These are phyloP conservation scores for Phoxinus dragarum DNA, from an alignment of 2,797 vertebrate genomes.

Conservation along the genomic window DNA sequence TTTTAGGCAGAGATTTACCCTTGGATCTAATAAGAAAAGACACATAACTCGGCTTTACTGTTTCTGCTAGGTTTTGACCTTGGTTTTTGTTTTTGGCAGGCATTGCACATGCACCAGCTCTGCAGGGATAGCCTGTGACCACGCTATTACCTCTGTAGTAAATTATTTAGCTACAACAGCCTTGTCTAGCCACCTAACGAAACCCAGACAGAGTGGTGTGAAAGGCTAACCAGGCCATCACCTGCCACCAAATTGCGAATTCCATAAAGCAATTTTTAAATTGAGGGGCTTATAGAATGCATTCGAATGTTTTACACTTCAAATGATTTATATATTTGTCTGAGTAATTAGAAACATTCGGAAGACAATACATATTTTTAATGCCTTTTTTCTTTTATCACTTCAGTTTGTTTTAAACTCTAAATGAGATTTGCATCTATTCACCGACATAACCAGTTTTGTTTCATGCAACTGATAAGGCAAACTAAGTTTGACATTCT, in stretches of 20 bases:
- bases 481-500: constrained; percentile 54
- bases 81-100: constrained; percentile 24
- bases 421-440: not conserved
- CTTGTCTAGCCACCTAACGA: constrained; percentile 9
- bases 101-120: not conserved
- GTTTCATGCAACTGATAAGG: constrained; percentile 34
- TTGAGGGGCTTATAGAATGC: not conserved
- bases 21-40: not conserved
- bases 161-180: constrained; percentile 53
- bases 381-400: not conserved
- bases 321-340: not conserved
- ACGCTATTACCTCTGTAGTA: constrained; percentile 35
- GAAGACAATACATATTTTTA: not conserved
- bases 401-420: not conserved
- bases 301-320: constrained; percentile 9
- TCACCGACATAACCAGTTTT: not conserved
- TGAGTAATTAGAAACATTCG: not conserved
- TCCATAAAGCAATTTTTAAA: not conserved
- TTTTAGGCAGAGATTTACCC: not conserved
- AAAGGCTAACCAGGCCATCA: constrained; percentile 10
- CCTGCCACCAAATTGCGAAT: constrained; percentile 1
- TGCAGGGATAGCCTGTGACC: constrained; percentile 38
- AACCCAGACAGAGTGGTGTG: not conserved
- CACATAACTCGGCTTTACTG: not conserved
- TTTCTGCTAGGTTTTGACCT: constrained; percentile 21